phyloP scores from a whole-genome alignment of 2,888 invertebrate genomes.

The Allygus modestus region DNA sequence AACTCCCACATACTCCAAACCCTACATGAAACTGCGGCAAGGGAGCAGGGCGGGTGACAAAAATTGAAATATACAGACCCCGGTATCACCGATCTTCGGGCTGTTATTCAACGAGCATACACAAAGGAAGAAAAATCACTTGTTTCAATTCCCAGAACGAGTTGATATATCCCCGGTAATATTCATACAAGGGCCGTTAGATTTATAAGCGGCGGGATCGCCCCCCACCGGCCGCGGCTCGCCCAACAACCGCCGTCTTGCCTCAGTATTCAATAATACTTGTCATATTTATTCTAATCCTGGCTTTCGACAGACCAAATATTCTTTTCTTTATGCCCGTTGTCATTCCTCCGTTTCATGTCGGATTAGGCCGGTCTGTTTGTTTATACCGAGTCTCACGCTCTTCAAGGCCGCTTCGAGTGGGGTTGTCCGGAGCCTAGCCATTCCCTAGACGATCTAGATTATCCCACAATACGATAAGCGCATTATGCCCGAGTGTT shows the following conservation, averaged over 20 bases:
- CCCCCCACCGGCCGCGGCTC: constrained; percentile 21
- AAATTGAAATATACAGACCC: constrained; percentile 22
- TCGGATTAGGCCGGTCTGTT: constrained; percentile 38
- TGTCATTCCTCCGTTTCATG: constrained; percentile 29
- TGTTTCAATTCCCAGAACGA: constrained; percentile 53
- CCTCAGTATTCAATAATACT: constrained; percentile 49
- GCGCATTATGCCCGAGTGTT: constrained; percentile 26
- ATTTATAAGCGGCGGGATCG: constrained; percentile 27
- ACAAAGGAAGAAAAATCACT: constrained; percentile 57
- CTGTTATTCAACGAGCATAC: constrained; percentile 21
- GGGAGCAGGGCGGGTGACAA: neutral
- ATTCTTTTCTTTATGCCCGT: constrained; percentile 40
- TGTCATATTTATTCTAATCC: constrained; percentile 50
- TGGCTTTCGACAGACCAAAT: constrained; percentile 39
- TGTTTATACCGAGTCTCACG: constrained; percentile 13
- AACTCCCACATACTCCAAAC: neutral
- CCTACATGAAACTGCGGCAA: neutral
- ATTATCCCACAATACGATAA: constrained; percentile 30
- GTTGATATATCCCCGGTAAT: constrained; percentile 48
- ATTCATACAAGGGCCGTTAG: constrained; percentile 52
- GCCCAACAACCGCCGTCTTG: neutral
- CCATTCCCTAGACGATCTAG: constrained; percentile 2
- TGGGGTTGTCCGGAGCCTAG: neutral
- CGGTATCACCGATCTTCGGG: constrained; percentile 27
- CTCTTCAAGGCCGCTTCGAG: neutral